Evolutionary conservation across 2,113 vertebrate genomes (phyloP).

Genomic region (Tricholaema leucomelas): DNA sequence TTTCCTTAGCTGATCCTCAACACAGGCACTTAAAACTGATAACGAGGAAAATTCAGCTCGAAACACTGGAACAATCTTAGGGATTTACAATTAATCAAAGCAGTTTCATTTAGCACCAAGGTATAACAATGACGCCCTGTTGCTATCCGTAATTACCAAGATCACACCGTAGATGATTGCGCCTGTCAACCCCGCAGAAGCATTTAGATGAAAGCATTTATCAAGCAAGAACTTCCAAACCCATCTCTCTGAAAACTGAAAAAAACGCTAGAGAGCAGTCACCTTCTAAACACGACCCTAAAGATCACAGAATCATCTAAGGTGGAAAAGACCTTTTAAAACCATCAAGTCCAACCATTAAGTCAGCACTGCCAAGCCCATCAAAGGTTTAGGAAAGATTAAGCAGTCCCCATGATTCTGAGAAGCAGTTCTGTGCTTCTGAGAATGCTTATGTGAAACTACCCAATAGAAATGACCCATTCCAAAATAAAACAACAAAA

Average conservation of each 20-base stretch:
- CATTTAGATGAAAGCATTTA: not conserved
- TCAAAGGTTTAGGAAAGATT: not conserved
- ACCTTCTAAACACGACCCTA: not conserved
- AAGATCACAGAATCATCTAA: not conserved
- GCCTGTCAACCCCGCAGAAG: not conserved
- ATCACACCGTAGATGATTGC: not conserved
- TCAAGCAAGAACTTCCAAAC: not conserved
- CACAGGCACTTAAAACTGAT: constrained; percentile 25
- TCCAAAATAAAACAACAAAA: not conserved
- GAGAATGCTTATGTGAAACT: not conserved
- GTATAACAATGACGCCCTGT: constrained; percentile 29
- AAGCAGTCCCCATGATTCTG: not conserved
- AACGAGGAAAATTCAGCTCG: constrained; percentile 30
- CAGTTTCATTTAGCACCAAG: not conserved
- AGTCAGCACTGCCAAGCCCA: not conserved
- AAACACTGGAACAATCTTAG: constrained; percentile 20
- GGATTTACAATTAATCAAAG: constrained; percentile 45
- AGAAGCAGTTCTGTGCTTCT: not conserved
- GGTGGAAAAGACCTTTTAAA: not conserved
- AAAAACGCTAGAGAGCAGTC: not conserved
- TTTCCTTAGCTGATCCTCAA: constrained; percentile 57
- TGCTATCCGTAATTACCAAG: not conserved
- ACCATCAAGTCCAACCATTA: not conserved
- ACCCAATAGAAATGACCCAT: not conserved
- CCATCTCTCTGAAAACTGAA: not conserved